Evolutionary conservation across 2,888 invertebrate genomes (phyloP).

Genomic region (Brenthis ino): DNA sequence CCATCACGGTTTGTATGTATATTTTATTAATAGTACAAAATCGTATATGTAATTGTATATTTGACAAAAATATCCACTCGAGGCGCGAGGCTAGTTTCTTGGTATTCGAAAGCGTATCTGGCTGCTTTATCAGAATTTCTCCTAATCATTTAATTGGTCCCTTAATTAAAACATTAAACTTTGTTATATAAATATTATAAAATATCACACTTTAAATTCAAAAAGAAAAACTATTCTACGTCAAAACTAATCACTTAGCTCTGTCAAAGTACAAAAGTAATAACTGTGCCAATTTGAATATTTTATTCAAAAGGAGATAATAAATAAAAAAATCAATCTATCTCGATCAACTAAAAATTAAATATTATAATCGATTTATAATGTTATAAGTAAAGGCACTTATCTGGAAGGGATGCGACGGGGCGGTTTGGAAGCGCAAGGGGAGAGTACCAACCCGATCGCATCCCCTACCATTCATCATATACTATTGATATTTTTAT

Average conservation of each 20-base stretch:
- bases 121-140: slow-evolving; percentile 76
- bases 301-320: slow-evolving; percentile 76
- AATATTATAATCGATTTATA: slow-evolving; percentile 77
- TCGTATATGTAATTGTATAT: slow-evolving; percentile 59
- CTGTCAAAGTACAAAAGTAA: slow-evolving; percentile 80
- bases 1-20: slow-evolving; percentile 56
- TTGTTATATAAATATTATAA: slow-evolving; percentile 82
- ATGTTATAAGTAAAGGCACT: slow-evolving; percentile 78
- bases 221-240: slow-evolving; percentile 75
- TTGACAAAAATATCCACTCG: slow-evolving; percentile 59
- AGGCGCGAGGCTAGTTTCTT: slow-evolving; percentile 67
- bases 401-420: slow-evolving; percentile 54
- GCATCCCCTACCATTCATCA: slow-evolving; percentile 52
- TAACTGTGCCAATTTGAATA: slow-evolving; percentile 80
- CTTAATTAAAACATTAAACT: slow-evolving; percentile 81
- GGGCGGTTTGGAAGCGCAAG: slow-evolving; percentile 62
- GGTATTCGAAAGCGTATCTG: slow-evolving; percentile 65
- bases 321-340: slow-evolving; percentile 79
- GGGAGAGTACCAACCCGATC: slow-evolving; percentile 50
- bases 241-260: slow-evolving; percentile 78
- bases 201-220: slow-evolving; percentile 83
- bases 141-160: slow-evolving; percentile 81
- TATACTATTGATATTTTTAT: slow-evolving; percentile 57
- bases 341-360: slow-evolving; percentile 80
- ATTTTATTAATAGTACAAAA: slow-evolving; percentile 70